A percentile compares a stretch with the other conserved stretches of the same genome.
Conservation (phyloP, 2,113 vertebrate species). For the Tupaia chinensis region DNA sequence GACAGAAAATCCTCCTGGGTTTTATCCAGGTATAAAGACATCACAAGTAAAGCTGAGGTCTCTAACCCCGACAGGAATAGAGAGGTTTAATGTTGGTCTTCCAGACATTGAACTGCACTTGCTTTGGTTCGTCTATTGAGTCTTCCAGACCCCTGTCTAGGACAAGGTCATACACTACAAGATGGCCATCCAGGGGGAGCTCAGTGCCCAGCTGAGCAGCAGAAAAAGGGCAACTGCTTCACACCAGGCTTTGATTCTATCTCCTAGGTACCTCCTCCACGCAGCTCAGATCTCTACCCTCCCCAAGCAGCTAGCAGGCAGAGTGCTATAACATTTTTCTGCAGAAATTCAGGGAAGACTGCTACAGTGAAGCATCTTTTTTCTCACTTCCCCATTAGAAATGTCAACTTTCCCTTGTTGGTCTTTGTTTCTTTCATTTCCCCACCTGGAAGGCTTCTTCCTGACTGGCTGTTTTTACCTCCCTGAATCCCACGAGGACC, state of each 20-base stretch:
- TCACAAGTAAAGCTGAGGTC: neutral
- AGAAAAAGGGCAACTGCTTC: neutral
- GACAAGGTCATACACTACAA: neutral
- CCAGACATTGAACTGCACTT: neutral
- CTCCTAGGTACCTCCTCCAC: neutral
- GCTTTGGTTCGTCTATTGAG: neutral
- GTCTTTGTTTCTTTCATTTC: neutral
- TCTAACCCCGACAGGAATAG: neutral
- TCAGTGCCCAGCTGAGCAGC: neutral
- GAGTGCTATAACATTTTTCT: neutral
- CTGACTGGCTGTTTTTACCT: conserved; percentile 27
- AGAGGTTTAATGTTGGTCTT: neutral
- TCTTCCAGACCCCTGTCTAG: neutral
- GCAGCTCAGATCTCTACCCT: neutral
- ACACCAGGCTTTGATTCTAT: neutral
- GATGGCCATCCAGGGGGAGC: neutral
- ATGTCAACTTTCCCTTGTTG: neutral
- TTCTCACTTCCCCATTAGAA: neutral
- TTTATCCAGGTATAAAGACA: neutral
- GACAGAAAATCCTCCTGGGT: neutral
- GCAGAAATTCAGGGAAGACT: neutral
- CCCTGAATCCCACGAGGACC: conserved; percentile 26
- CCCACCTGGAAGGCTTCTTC: conserved; percentile 11
- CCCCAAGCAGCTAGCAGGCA: neutral
- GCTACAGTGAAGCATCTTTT: neutral